A percentile compares a stretch with the other conserved stretches of the same genome.
These are phyloP conservation scores for Palythoa caribaeorum DNA, from an alignment of 92 coral and sea anemone species.

Conservation along the genomic window DNA sequence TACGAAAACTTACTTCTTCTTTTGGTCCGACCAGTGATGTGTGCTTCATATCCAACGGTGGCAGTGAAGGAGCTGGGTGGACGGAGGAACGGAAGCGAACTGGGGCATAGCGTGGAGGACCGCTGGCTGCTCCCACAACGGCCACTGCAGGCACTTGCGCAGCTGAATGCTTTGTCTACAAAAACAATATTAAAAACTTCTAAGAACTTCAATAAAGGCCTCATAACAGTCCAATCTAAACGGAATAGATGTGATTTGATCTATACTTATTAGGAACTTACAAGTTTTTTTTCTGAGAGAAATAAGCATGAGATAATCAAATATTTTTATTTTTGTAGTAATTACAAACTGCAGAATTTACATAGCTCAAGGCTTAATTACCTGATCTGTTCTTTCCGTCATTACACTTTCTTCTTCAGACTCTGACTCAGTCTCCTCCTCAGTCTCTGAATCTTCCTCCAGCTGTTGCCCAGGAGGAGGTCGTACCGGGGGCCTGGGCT, in stretches of 20 bases:
- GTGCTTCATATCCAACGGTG: conserved; percentile 82
- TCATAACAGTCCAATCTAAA: no score
- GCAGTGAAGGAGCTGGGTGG: conserved; percentile 89
- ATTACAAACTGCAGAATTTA: no score
- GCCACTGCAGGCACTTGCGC: conserved; percentile 97
- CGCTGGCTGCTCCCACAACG: conserved; percentile 93
- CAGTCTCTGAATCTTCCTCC: conserved; percentile 46
- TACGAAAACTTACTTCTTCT: conserved; percentile 67
- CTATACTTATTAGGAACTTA: no score
- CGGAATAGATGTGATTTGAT: no score
- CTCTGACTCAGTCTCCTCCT: conserved; percentile 37
- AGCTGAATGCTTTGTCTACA: conserved; percentile 78
- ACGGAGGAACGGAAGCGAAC: conserved; percentile 97
- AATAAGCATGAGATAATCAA: background rate
- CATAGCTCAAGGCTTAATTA: background rate
- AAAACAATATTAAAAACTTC: background rate
- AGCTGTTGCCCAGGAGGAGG: conserved; percentile 16
- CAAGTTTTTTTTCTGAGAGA: no score
- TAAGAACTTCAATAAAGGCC: no score
- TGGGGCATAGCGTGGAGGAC: conserved; percentile 90
- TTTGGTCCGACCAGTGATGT: conserved; percentile 90
- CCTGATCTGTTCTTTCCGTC: conserved; percentile 44
- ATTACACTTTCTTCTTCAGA: conserved; percentile 38
- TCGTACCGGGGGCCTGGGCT: conserved; percentile 18
- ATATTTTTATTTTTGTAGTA: background rate